A percentile compares a stretch with the other conserved stretches of the same genome.
These are phyloP conservation scores for Tenualosa thibaudeaui DNA, from an alignment of 2,797 vertebrate species.

Conservation along the genomic window DNA sequence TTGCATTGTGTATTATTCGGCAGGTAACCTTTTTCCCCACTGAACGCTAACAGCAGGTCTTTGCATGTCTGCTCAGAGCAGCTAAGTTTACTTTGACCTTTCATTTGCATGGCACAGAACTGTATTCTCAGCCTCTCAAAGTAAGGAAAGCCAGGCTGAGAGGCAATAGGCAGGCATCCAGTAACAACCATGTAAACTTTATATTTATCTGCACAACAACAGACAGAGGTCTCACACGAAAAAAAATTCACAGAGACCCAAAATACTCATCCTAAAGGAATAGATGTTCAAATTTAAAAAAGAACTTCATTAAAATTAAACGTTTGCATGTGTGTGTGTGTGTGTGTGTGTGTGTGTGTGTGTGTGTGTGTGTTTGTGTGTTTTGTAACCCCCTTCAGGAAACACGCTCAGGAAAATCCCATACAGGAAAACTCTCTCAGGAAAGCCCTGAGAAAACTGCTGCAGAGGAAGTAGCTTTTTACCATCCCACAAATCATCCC, in stretches of 20 bases:
- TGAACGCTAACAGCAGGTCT: background rate
- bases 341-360: too few species aligned
- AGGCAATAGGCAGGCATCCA: background rate
- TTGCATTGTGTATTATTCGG: background rate
- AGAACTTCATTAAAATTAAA: background rate
- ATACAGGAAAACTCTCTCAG: constrained; percentile 55
- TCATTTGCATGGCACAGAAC: background rate
- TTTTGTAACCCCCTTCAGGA: background rate
- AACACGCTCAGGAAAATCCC: constrained; percentile 33
- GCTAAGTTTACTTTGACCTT: constrained; percentile 18
- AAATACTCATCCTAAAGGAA: background rate
- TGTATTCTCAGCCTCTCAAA: background rate
- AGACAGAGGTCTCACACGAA: background rate
- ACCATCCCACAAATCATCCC: constrained; percentile 62
- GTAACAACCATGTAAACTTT: background rate
- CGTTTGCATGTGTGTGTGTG: background rate
- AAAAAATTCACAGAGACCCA: background rate
- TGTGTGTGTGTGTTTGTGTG: too few species aligned
- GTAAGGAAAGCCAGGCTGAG: background rate
- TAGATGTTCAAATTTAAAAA: background rate
- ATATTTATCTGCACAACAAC: background rate
- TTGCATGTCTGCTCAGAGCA: background rate
- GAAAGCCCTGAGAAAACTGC: constrained; percentile 74
- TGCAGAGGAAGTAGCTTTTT: constrained; percentile 54
- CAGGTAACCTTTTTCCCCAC: background rate